Evolutionary conservation across 2,888 invertebrate species (phyloP).

Genomic region (Cataglyphis cursor): DNA sequence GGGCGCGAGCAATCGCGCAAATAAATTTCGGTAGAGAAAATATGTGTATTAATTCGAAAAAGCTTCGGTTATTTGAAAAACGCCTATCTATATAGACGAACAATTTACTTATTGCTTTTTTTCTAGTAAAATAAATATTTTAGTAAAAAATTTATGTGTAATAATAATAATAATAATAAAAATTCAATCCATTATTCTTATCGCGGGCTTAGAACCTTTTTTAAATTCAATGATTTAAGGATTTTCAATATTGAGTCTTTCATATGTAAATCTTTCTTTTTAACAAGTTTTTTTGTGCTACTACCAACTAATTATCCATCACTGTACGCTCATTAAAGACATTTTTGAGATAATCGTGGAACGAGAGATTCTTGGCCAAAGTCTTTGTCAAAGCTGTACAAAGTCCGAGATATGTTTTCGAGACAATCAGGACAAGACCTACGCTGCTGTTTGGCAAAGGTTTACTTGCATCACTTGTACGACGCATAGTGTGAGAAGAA

Average conservation of each 20-base stretch:
- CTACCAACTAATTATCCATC: not conserved
- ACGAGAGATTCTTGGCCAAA: not conserved
- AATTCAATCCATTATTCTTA: not conserved
- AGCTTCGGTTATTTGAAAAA: not conserved
- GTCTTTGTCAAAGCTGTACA: not conserved
- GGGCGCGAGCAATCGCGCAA: not conserved
- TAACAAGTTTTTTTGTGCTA: not conserved
- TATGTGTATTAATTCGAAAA: not conserved
- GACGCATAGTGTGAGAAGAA: conserved; percentile 2
- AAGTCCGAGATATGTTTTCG: not conserved
- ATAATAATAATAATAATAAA: not conserved
- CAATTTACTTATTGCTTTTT: not conserved
- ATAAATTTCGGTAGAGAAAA: not conserved
- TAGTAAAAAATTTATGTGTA: not conserved
- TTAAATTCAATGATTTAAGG: not conserved
- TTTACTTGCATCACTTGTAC: not conserved
- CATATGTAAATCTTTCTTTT: not conserved
- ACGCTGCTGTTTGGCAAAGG: not conserved
- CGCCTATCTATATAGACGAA: not conserved
- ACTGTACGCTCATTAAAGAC: not conserved
- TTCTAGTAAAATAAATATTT: not conserved
- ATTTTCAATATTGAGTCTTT: not conserved
- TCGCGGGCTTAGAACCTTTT: not conserved
- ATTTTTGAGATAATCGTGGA: not conserved
- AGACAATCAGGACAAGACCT: not conserved